Base-by-base conservation (phyloP, 2,888 invertebrate genomes). In the Orchesellides sinensis region DNA sequence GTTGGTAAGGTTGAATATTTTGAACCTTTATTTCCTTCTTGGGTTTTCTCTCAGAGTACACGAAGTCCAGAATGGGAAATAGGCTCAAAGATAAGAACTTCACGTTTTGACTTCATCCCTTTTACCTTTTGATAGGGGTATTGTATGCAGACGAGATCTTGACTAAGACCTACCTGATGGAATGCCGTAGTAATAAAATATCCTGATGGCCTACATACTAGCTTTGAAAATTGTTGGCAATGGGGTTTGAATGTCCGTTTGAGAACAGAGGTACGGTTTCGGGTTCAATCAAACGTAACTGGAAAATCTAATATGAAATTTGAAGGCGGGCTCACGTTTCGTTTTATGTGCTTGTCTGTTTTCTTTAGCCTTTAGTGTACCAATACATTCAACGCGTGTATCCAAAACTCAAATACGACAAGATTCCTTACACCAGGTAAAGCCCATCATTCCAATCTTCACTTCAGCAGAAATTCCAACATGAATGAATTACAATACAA, bases 1-100 rank as follows among this genome's bases (percentile, higher is more conserved):
- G 56, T 63, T 77, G 68, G 56, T 27, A 45, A 54, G 77, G 77
- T 77, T 77, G 77, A 77, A 77, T 77, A 77, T 77, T 77, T 77
- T 74, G 65, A 77, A 77, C 66, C 66, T 68, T 77, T 77, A 77
- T 77, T 68, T 77, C 77, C 77, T 45, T 29, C 47, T 65, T 47
- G 40, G 32, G n/a, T 63, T 63, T 63, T 63, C 35, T 70, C 70
- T 40, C 29, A 4, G 25, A 45, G 23, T 23, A 25, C 21, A 65
- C 52, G 35, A 25, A 52, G 54, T 52, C 49, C 35, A 54, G 27
- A 65, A 49, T 17, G 21, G 17, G 32, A 54, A 45, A 19, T 69
- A 1, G 14, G 72, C 25, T 61, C 59, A 21, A 4, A 8, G 23
- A 40, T 40, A 40, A 40, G 40, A 40, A 10, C n/a, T 2, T 40